These are phyloP conservation scores for Thaumetopoea pityocampa DNA, from an alignment of 1,140 invertebrate genomes.

Conservation along the genomic window DNA sequence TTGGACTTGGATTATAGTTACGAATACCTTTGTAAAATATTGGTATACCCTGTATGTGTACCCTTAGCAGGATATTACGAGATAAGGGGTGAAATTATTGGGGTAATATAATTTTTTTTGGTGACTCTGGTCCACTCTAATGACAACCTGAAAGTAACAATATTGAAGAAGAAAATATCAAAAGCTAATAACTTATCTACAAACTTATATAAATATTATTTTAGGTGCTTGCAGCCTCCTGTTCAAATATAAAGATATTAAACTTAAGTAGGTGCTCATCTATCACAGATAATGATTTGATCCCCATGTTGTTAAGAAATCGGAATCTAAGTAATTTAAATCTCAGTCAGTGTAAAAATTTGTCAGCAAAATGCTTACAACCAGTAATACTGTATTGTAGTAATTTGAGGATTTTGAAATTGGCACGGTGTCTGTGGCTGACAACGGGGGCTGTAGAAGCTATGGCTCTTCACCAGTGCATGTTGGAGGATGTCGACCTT, in stretches of 20 bases:
- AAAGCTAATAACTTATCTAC: no score
- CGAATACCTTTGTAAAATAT: no score
- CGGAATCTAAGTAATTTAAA: constrained; percentile 69
- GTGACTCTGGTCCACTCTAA: no score
- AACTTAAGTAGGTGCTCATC: constrained; percentile 72
- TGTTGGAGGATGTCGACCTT: constrained; percentile 76
- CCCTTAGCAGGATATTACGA: no score
- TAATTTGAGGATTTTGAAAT: constrained; percentile 71
- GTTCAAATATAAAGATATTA: constrained; percentile 65
- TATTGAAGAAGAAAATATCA: no score
- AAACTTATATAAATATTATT: constrained; percentile 30
- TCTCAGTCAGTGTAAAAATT: constrained; percentile 74
- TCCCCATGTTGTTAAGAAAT: constrained; percentile 72
- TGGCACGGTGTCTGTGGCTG: constrained; percentile 75
- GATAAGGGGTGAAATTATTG: no score
- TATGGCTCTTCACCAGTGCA: constrained; percentile 73
- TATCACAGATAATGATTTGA: constrained; percentile 69
- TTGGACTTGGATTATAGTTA: no score
- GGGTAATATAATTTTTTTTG: no score
- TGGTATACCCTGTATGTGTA: no score
- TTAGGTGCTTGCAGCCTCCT: constrained; percentile 69
- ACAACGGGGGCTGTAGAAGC: constrained; percentile 77
- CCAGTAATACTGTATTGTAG: constrained; percentile 77
- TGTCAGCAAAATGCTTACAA: constrained; percentile 76
- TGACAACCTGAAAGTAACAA: no score